These are phyloP conservation scores for Philereme transversata DNA, from an alignment of 2,888 invertebrate genomes.

Conservation along the genomic window DNA sequence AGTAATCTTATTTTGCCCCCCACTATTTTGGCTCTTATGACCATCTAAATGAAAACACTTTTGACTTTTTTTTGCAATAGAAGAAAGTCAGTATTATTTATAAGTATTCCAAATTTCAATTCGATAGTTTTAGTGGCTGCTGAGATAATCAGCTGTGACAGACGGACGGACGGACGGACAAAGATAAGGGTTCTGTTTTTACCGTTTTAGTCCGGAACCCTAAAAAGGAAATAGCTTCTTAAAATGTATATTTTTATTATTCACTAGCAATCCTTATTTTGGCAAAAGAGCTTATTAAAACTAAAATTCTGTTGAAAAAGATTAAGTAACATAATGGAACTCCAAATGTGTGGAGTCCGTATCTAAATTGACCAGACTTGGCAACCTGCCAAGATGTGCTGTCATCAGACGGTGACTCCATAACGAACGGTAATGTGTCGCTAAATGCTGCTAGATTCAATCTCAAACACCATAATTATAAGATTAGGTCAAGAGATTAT, in stretches of 20 bases:
- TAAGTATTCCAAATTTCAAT: no score
- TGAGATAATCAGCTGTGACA: no score
- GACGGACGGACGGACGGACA: neutral
- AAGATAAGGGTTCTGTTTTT: neutral
- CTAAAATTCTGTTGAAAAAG: neutral
- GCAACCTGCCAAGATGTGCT: conserved; percentile 38
- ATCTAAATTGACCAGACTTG: conserved; percentile 31
- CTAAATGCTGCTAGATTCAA: conserved; percentile 10
- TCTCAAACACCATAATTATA: neutral
- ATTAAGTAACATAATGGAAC: conserved; percentile 1
- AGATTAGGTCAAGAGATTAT: neutral
- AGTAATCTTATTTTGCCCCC: no score
- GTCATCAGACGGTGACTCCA: conserved; percentile 36
- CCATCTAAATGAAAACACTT: no score
- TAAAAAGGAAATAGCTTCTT: no score
- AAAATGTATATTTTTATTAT: no score
- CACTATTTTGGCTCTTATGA: no score
- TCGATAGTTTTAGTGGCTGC: no score
- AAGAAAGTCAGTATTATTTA: no score
- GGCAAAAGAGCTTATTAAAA: neutral
- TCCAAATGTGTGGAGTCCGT: conserved; percentile 4
- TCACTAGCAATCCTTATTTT: no score
- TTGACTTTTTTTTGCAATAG: no score
- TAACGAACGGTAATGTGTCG: conserved; percentile 18
- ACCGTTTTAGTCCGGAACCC: no score